phyloP scores from a whole-genome alignment of 2,113 vertebrate genomes.

The Rana temporaria region DNA sequence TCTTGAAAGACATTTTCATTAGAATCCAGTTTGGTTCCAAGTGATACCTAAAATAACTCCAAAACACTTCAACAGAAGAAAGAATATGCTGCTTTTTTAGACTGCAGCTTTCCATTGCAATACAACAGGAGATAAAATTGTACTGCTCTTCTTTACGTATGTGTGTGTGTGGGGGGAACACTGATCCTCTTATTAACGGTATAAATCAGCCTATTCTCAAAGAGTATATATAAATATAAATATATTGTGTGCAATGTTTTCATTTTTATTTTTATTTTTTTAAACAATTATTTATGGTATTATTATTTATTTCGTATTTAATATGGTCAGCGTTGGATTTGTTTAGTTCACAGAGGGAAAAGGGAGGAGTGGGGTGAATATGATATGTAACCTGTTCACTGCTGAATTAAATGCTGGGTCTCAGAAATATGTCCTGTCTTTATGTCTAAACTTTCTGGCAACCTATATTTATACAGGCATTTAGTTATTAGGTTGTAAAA shows the following conservation, averaged over 20 bases:
- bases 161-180: not conserved
- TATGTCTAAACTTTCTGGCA: conserved; percentile 23
- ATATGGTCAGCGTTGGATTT: conserved; percentile 50
- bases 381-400: conserved; percentile 55
- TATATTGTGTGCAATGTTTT: conserved; percentile 51
- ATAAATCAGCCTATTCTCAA: conserved; percentile 42
- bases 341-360: conserved; percentile 49
- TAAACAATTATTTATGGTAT: conserved; percentile 57
- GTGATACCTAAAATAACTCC: too few species aligned
- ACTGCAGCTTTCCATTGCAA: not conserved
- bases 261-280: conserved; percentile 51
- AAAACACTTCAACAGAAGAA: too few species aligned
- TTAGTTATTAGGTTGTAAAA: conserved; percentile 25
- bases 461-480: conserved; percentile 9
- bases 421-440: conserved; percentile 47
- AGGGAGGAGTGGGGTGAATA: conserved; percentile 40
- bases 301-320: conserved; percentile 58
- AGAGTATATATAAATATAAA: conserved; percentile 46
- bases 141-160: not conserved
- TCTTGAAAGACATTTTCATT: too few species aligned
- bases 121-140: not conserved
- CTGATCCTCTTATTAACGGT: conserved; percentile 40
- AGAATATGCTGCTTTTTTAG: too few species aligned
- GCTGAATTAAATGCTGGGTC: conserved; percentile 58
- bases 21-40: too few species aligned